Base-by-base conservation (phyloP, 2,888 invertebrate genomes). In the Drosophila koepferae region DNA sequence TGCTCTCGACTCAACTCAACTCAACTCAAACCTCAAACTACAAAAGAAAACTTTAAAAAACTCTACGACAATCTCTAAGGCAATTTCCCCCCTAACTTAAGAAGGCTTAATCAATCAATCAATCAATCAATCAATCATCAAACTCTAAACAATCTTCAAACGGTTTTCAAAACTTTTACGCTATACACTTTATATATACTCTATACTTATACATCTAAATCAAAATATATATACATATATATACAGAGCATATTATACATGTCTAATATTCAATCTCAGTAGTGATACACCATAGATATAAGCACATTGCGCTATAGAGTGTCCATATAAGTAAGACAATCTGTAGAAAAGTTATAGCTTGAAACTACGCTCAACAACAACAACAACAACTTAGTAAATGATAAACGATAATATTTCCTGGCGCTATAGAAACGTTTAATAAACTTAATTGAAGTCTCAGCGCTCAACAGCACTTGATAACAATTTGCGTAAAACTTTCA, bases 401-500 rank as follows among this genome's bases (percentile, higher is more conserved):
- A n/a, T 3, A 46, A 34, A 66, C 4, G 3, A 7, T 54, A 18
- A 18, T 40, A 62, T 51, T 59, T 71, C 40, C 51, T 64, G 76
- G 61, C 41, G 53, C 40, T 60, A 64, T 74, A 64, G 59, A 18
- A 54, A 36, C 12, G 36, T 66, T 56, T 66, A 12, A 53, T 36
- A 16, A 40, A 36, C 10, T 23, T 40, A 60, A 38, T 71, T 64
- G 48, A 38, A 64, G 44, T 58, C 34, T 55, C 53, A 56, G 43
- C 56, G 59, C 58, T 60, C 73, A 49, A 44, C 9, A 14, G 83
- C 83, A 41, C 12, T 55, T 55, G 41, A 31, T 31, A 86, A 86
- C 90, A 88, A 86, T 90, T 86, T 86, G 88, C 89, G 59, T 90
- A 79, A 90, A 76, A 74, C 88, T 83, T 90, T 61, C 41, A 20